Evolutionary conservation across 1,140 invertebrate genomes (phyloP).

Genomic region (Ceratitis capitata): DNA sequence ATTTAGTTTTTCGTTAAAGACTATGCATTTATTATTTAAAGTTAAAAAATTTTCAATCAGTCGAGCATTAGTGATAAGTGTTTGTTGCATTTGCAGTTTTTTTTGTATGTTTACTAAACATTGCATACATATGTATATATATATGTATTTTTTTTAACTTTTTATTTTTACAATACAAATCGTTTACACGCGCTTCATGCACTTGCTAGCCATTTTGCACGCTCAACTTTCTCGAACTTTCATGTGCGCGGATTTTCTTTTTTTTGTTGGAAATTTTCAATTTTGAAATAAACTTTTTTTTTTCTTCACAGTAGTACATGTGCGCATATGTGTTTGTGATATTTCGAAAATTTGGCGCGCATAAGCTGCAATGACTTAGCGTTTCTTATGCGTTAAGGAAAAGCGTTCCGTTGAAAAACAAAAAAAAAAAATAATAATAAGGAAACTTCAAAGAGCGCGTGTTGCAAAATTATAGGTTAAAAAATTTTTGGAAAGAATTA

Average conservation of each 20-base stretch:
- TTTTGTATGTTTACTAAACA: not conserved
- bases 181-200: not conserved
- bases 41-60: slow-evolving; percentile 56
- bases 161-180: no score
- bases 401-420: not conserved
- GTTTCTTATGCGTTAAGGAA: not conserved
- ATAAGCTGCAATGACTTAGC: not conserved
- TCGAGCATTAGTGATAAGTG: slow-evolving; percentile 59
- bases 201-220: not conserved
- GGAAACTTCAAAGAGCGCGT: not conserved
- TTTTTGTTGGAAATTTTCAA: no score
- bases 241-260: no score
- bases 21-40: slow-evolving; percentile 18
- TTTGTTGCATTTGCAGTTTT: not conserved
- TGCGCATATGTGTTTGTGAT: slow-evolving; percentile 43
- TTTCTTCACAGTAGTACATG: no score
- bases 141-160: not conserved
- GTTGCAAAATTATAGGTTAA: not conserved
- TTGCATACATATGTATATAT: no score
- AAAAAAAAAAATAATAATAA: no score
- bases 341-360: not conserved
- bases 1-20: slow-evolving; percentile 33
- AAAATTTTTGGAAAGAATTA: not conserved
- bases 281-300: no score
- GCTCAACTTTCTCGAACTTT: not conserved